phyloP scores from a whole-genome alignment of 2,888 invertebrate species.

The Aromia moschata region DNA sequence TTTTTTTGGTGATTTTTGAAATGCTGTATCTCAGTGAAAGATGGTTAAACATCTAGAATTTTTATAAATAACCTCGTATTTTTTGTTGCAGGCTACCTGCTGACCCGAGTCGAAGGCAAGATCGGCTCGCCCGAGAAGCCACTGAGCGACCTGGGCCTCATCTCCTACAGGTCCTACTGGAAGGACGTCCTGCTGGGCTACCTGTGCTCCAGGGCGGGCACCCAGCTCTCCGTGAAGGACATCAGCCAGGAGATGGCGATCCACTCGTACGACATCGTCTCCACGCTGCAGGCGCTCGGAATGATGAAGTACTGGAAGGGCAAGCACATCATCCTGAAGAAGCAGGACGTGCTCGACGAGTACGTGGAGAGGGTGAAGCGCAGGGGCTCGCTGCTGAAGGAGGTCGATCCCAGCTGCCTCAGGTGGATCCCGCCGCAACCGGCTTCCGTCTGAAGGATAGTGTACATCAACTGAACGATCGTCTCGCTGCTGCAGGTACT shows the following conservation, averaged over 20 bases:
- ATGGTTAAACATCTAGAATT: slow-evolving; percentile 4
- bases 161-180: slow-evolving; percentile 99
- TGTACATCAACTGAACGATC: slow-evolving; percentile 17
- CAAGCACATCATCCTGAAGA: slow-evolving; percentile 94
- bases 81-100: slow-evolving; percentile 82
- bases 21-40: neutral
- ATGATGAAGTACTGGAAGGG: slow-evolving; percentile 99
- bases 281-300: slow-evolving; percentile 91
- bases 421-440: slow-evolving; percentile 84
- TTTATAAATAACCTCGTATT: too few relatives aligned
- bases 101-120: slow-evolving; percentile 95
- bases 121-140: slow-evolving; percentile 99
- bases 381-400: slow-evolving; percentile 79
- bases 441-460: slow-evolving; percentile 53
- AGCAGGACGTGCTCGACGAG: slow-evolving; percentile 94
- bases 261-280: slow-evolving; percentile 96
- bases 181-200: slow-evolving; percentile 94
- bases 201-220: slow-evolving; percentile 87
- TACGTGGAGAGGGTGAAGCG: slow-evolving; percentile 84
- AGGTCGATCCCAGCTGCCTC: slow-evolving; percentile 87
- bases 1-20: neutral
- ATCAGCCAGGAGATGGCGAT: slow-evolving; percentile 93
- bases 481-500: too few relatives aligned
- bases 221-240: slow-evolving; percentile 91
- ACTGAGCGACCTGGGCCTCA: slow-evolving; percentile 94